Base-by-base conservation (phyloP, 1,140 invertebrate genomes). In the Drosophila nebulosa region DNA sequence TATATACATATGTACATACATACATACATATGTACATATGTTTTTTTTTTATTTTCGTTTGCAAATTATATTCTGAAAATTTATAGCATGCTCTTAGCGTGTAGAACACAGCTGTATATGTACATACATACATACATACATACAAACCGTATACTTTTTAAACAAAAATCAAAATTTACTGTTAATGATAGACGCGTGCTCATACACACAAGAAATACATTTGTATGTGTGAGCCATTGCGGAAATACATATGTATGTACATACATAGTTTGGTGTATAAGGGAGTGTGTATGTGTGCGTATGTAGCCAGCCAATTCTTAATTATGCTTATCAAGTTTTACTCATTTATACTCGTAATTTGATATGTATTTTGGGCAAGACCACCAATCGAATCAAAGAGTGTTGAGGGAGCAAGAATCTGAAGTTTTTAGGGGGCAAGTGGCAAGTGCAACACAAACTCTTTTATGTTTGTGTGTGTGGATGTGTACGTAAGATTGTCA, bases 241-340 rank as follows among this genome's bases (percentile, higher is more conserved):
- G 39, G 39, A 21, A 46, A 46, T 9, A 46, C 16, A 18, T 46
- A 9, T 10, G 9, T 21, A 21, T 21, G 7, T 3, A 16, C 5
- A 5, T 39, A 39, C 36, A 39, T 39, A 46, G n/a, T n/a, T n/a
- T n/a, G n/a, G n/a, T 16, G n/a, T 39, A 16, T 16, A 12, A n/a
- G n/a, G n/a, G n/a, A 3, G 39, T 39, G 52, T 32, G 21, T 39
- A 32, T 56, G 50, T 18, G 35, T 32, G 39, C 56, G 56, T 36
- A 16, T 36, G 42, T 39, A 36, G 30, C 1, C 30, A 12, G 30
- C 30, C 30, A n/a, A 32, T 12, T 36, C 62, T 62, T 72, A 74
- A 71, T 79, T 79, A 79, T 75, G 77, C 71, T 79, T 79, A 79
- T 79, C 71, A 79, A 56, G 26, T 26, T 55, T 26, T 66, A 61